These are phyloP conservation scores for Psittacula cyanocephala DNA, from an alignment of 2,113 vertebrate species.

Conservation along the genomic window DNA sequence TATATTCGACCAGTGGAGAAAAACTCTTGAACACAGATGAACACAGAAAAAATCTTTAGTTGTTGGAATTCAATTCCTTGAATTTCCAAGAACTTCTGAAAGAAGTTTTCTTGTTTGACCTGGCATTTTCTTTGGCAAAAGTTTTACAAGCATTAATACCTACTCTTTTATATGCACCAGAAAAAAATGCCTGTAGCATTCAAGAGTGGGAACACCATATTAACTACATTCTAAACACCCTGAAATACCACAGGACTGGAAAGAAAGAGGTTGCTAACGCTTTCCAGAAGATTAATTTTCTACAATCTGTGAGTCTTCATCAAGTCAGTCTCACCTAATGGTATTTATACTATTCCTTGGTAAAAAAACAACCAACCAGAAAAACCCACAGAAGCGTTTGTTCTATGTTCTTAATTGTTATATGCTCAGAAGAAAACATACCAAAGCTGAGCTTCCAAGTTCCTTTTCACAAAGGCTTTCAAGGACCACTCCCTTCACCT, in stretches of 20 bases:
- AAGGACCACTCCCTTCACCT: not conserved
- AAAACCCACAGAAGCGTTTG: not conserved
- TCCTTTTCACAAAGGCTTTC: not conserved
- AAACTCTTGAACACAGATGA: not conserved
- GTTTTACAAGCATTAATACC: slow-evolving; percentile 20
- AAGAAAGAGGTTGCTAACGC: not conserved
- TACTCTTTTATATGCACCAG: slow-evolving; percentile 4
- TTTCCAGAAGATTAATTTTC: slow-evolving; percentile 11
- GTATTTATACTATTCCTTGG: not conserved
- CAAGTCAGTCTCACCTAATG: not conserved
- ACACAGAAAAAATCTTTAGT: not conserved
- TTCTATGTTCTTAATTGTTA: not conserved
- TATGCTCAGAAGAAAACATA: not conserved
- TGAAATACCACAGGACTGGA: not conserved
- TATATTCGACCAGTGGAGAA: not conserved
- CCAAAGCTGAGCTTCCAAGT: not conserved
- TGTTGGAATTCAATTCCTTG: not conserved
- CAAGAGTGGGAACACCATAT: not conserved
- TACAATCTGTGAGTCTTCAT: not conserved
- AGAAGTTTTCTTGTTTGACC: not conserved
- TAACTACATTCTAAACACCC: not conserved
- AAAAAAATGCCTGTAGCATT: not conserved
- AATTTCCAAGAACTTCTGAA: not conserved
- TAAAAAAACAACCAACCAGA: not conserved
- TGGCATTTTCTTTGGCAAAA: slow-evolving; percentile 27